Conservation (phyloP, 2,888 invertebrate genomes). For the Danaus chrysippus region DNA sequence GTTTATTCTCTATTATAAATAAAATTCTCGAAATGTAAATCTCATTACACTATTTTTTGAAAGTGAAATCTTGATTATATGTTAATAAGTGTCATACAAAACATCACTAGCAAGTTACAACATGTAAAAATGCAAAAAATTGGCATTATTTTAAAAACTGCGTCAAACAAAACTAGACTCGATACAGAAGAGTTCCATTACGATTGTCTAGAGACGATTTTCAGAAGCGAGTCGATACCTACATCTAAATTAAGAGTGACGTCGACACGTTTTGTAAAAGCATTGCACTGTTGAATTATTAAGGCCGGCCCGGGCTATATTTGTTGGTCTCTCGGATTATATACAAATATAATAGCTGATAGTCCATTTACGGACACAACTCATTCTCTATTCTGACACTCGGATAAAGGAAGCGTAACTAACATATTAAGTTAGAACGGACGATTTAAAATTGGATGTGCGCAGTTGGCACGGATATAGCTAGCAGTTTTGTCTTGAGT, state of each 20-base stretch:
- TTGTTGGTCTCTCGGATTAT: conserved; percentile 46
- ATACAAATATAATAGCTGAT: conserved; percentile 46
- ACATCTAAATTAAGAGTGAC: conserved; percentile 76
- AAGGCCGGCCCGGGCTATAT: conserved; percentile 43
- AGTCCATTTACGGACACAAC: conserved; percentile 62
- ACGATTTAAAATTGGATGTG: conserved; percentile 20
- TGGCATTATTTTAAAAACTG: conserved; percentile 12
- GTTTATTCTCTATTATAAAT: too few species aligned
- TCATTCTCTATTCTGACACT: conserved; percentile 76
- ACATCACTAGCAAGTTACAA: too few species aligned
- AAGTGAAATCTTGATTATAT: too few species aligned
- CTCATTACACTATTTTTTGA: too few species aligned
- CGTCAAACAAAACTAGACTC: conserved; percentile 24
- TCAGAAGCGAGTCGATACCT: conserved; percentile 71
- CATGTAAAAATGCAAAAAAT: conserved; percentile 4
- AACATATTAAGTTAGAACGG: conserved; percentile 41
- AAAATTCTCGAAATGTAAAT: too few species aligned
- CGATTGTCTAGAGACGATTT: conserved; percentile 74
- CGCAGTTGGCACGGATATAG: conserved; percentile 6
- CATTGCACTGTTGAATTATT: conserved; percentile 79
- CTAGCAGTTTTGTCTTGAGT: background rate
- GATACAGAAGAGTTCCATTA: conserved; percentile 72
- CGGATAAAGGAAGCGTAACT: conserved; percentile 63
- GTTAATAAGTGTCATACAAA: too few species aligned
- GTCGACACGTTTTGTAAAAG: conserved; percentile 78